Percentiles rank a stretch among this genome's conserved stretches.
These are phyloP conservation scores for Zosterops borbonicus DNA, from an alignment of 2,113 vertebrate genomes.

Conservation along the genomic window DNA sequence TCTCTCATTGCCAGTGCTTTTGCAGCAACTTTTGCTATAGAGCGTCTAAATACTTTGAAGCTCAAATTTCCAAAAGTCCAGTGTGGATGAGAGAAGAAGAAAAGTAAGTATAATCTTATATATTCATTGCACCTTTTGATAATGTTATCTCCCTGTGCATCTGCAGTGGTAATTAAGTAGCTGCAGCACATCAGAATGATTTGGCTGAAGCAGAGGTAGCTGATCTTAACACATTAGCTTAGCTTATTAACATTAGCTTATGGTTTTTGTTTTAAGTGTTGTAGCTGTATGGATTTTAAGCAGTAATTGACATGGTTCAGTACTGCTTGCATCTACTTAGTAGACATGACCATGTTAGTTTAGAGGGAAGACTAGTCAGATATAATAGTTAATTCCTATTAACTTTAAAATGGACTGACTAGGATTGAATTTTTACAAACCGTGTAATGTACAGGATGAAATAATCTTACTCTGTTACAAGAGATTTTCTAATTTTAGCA, in stretches of 20 bases:
- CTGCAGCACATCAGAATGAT: not conserved
- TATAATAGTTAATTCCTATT: not conserved
- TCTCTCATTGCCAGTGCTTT: conserved; percentile 79
- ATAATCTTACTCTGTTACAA: not conserved
- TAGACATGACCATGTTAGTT: not conserved
- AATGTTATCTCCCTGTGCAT: not conserved
- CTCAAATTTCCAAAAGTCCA: conserved; percentile 88
- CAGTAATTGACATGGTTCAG: not conserved
- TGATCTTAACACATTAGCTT: not conserved
- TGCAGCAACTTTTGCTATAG: conserved; percentile 96
- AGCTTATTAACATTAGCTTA: not conserved
- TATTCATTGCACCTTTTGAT: not conserved
- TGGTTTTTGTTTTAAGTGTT: not conserved
- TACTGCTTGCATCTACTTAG: not conserved
- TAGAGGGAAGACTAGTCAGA: not conserved
- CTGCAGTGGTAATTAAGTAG: not conserved
- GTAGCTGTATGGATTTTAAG: not conserved
- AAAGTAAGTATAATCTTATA: conserved; percentile 72
- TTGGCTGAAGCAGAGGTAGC: not conserved
- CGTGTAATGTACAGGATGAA: not conserved
- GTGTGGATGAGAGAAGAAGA: conserved; percentile 90
- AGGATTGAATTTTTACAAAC: not conserved
- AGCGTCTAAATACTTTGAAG: conserved; percentile 92
- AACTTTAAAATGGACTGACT: not conserved
- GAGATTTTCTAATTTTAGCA: not conserved